These are phyloP conservation scores for Neoarius graeffei DNA, from an alignment of 2,113 vertebrate species.

Conservation along the genomic window DNA sequence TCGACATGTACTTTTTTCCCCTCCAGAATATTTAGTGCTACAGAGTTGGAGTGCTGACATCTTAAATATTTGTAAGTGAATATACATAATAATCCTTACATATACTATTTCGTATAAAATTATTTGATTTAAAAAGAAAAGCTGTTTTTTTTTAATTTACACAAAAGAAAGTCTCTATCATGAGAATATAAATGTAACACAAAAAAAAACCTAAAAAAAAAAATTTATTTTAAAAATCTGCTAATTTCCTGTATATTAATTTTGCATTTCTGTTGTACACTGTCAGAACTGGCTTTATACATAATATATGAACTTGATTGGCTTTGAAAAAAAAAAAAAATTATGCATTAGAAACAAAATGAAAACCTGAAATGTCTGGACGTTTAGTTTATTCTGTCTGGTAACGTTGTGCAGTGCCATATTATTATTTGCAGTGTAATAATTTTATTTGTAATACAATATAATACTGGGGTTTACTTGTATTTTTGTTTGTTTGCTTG, in stretches of 20 bases:
- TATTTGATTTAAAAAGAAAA: neutral
- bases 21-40: slow-evolving; percentile 1
- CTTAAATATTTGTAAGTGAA: slow-evolving; percentile 19
- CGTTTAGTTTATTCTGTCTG: neutral
- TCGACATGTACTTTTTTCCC: slow-evolving; percentile 21
- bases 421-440: neutral
- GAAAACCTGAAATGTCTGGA: neutral
- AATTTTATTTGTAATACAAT: neutral
- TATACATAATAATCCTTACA: neutral
- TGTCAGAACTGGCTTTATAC: neutral
- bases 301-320: neutral
- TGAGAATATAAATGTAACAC: neutral
- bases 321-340: neutral
- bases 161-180: neutral
- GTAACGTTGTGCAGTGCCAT: no score
- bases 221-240: neutral
- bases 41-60: slow-evolving; percentile 8
- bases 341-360: neutral
- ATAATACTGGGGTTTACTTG: neutral
- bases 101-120: neutral
- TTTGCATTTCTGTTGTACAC: neutral
- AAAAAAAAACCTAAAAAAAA: neutral
- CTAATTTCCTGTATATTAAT: neutral
- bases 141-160: neutral
- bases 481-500: neutral